These are phyloP conservation scores for Cyclina sinensis DNA, from an alignment of 1,140 invertebrate species.

Conservation along the genomic window DNA sequence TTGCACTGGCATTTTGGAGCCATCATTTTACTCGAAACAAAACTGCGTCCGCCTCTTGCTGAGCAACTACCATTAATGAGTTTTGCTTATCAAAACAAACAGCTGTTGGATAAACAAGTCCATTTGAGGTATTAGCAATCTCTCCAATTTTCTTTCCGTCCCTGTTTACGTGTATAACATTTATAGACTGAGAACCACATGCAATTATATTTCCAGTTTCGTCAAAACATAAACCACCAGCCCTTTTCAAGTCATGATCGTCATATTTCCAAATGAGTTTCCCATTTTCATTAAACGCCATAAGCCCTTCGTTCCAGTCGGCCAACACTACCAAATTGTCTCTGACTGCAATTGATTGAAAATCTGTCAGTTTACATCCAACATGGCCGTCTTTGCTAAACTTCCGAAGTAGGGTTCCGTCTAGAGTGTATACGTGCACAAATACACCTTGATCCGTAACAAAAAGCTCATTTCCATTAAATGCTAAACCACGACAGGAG, in stretches of 20 bases:
- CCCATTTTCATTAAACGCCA: slow-evolving; percentile 8
- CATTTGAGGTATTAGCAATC: not conserved
- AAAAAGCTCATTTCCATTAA: not conserved
- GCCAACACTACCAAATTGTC: not conserved
- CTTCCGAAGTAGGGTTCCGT: not conserved
- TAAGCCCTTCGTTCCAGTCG: slow-evolving; percentile 2
- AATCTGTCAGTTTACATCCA: not conserved
- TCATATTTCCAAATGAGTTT: not conserved
- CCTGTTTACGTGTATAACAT: slow-evolving; percentile 1
- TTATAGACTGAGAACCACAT: slow-evolving; percentile 7
- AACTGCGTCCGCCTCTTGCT: not conserved
- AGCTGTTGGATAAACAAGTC: slow-evolving; percentile 9
- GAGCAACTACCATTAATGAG: not conserved
- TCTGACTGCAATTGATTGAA: not conserved
- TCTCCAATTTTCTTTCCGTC: slow-evolving; percentile 12
- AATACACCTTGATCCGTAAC: slow-evolving; percentile 22
- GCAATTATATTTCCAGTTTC: not conserved
- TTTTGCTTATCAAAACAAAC: not conserved
- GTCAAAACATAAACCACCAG: slow-evolving; percentile 20
- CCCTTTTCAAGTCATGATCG: not conserved
- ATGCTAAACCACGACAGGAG: slow-evolving; percentile 11
- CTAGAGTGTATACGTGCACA: not conserved
- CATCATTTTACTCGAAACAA: not conserved
- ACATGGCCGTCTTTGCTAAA: not conserved
- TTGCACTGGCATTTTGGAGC: too few species aligned